Conservation (phyloP, 1,140 invertebrate species). For the Eubasilissa regina region DNA sequence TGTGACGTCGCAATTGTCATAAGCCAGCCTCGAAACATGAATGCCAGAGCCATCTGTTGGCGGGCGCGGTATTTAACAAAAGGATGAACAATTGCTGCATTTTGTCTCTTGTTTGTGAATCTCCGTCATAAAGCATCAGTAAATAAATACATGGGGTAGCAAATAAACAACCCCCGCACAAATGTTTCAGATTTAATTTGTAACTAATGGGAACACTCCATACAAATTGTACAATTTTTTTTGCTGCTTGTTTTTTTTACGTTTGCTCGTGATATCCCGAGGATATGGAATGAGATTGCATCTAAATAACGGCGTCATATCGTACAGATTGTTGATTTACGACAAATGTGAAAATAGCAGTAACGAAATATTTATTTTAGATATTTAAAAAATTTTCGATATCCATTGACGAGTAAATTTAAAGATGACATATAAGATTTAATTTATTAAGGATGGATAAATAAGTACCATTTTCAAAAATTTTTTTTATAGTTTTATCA, state of each 20-base stretch:
- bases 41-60: constrained; percentile 18
- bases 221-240: constrained; percentile 1
- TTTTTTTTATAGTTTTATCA: too few relatives aligned
- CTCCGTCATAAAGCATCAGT: neutral
- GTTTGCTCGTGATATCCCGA: neutral
- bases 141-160: constrained; percentile 1
- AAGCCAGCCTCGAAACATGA: neutral
- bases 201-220: constrained; percentile 15
- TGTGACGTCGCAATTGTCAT: constrained; percentile 8
- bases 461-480: too few relatives aligned
- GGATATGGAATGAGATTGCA: neutral
- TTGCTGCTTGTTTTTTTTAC: neutral
- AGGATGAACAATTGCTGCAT: constrained; percentile 34
- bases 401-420: too few relatives aligned
- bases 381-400: too few relatives aligned
- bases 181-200: constrained; percentile 41
- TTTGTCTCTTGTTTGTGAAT: constrained; percentile 20
- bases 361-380: too few relatives aligned
- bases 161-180: constrained; percentile 23
- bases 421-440: too few relatives aligned
- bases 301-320: too few relatives aligned
- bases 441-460: too few relatives aligned
- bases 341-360: too few relatives aligned
- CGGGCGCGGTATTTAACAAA: constrained; percentile 29
- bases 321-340: too few relatives aligned